Evolutionary conservation across 2,888 invertebrate genomes (phyloP).

Genomic region (Physocephala rufipes): DNA sequence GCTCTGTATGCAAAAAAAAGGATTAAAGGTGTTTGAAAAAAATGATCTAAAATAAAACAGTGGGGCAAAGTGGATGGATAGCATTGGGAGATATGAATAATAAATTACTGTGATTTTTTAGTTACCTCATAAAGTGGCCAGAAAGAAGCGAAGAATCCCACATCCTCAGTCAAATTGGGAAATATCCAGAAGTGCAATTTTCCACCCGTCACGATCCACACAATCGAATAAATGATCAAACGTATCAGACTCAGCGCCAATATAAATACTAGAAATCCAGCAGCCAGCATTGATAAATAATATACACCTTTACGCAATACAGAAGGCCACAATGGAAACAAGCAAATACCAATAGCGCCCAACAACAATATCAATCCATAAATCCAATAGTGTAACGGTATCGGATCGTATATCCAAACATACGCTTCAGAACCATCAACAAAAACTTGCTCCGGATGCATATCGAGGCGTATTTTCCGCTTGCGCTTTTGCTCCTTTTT

Average conservation of each 20-base stretch:
- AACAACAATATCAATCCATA: conserved; percentile 89
- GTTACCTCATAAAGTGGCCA: conserved; percentile 92
- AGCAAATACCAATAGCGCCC: conserved; percentile 93
- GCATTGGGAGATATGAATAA: background rate
- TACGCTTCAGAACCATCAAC: conserved; percentile 94
- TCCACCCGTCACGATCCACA: conserved; percentile 89
- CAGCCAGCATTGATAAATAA: conserved; percentile 94
- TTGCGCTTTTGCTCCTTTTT: conserved; percentile 74
- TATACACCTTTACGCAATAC: conserved; percentile 93
- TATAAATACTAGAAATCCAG: conserved; percentile 93
- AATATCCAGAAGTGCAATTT: conserved; percentile 96
- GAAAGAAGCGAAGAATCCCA: conserved; percentile 98
- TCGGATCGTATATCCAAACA: conserved; percentile 98
- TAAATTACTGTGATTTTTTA: background rate
- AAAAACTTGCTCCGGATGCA: conserved; percentile 95
- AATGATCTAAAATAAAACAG: background rate
- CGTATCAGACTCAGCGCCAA: conserved; percentile 89
- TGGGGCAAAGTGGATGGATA: background rate
- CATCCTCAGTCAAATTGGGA: conserved; percentile 99
- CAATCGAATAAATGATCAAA: conserved; percentile 87
- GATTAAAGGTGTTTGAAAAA: conserved; percentile 22
- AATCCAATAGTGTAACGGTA: conserved; percentile 93
- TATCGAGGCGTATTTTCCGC: conserved; percentile 93
- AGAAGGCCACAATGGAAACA: conserved; percentile 99
- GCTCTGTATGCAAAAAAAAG: conserved; percentile 66